These are phyloP conservation scores for Drepana falcataria DNA, from an alignment of 2,888 invertebrate genomes.

Conservation along the genomic window DNA sequence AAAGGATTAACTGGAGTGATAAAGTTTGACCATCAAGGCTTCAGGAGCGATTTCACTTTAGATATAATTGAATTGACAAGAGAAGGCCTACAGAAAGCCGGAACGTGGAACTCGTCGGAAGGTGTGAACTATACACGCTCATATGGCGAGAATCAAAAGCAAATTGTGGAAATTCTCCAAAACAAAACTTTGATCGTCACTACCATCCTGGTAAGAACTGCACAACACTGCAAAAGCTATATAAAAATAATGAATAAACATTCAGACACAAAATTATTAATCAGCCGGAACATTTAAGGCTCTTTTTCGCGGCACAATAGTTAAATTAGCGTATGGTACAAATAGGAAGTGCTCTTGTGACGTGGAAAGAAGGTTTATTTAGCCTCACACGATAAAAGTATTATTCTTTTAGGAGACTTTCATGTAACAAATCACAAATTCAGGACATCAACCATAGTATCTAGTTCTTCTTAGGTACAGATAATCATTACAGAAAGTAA, in stretches of 20 bases:
- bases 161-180: conserved; percentile 92
- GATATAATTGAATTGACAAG: conserved; percentile 94
- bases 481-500: background rate
- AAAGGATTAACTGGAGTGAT: conserved; percentile 95
- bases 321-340: conserved; percentile 49
- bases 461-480: background rate
- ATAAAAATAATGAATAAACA: too few species aligned
- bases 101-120: conserved; percentile 92
- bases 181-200: conserved; percentile 95
- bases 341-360: conserved; percentile 31
- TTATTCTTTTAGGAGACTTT: conserved; percentile 34
- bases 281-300: conserved; percentile 36
- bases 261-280: too few species aligned
- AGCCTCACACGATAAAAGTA: conserved; percentile 39
- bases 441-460: conserved; percentile 23
- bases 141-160: conserved; percentile 90
- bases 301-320: conserved; percentile 45
- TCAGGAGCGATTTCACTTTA: conserved; percentile 92
- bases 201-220: conserved; percentile 88
- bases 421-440: conserved; percentile 29
- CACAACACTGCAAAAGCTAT: too few species aligned
- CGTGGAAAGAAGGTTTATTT: conserved; percentile 37
- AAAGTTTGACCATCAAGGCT: conserved; percentile 96
- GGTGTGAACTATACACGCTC: conserved; percentile 93
- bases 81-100: conserved; percentile 90